These are phyloP conservation scores for Antrozous pallidus DNA, from an alignment of 2,797 vertebrate genomes.

Conservation along the genomic window DNA sequence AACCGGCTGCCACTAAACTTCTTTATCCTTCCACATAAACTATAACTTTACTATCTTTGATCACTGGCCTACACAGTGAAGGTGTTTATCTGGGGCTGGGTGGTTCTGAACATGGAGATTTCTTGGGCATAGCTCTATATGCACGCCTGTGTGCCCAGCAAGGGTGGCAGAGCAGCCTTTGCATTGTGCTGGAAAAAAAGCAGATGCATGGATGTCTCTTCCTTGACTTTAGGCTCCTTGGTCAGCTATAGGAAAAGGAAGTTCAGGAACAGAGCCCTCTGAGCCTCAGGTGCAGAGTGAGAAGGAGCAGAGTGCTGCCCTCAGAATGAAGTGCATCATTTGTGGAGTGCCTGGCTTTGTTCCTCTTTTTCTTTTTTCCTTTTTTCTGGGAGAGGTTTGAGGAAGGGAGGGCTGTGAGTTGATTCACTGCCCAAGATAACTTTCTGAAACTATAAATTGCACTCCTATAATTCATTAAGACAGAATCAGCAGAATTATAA, in stretches of 20 bases:
- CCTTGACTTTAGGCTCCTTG: not conserved
- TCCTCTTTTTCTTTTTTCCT: not conserved
- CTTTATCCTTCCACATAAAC: constrained; percentile 1
- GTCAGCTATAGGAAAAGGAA: not conserved
- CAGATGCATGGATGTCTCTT: not conserved
- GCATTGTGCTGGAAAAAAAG: not conserved
- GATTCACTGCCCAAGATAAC: constrained; percentile 3
- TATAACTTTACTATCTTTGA: not conserved
- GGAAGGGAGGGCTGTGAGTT: not conserved
- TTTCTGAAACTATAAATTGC: constrained; percentile 42
- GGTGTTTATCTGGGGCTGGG: not conserved
- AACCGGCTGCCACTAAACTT: not conserved
- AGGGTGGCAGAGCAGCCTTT: not conserved
- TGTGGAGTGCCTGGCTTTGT: not conserved
- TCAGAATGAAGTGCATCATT: not conserved
- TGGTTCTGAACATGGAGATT: not conserved
- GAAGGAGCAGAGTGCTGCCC: accelerated
- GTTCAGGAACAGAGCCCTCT: not conserved
- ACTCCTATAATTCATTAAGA: constrained; percentile 56
- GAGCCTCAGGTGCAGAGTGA: not conserved
- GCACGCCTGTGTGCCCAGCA: accelerated
- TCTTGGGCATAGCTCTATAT: not conserved
- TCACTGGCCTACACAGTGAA: not conserved
- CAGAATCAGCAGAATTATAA: constrained; percentile 31
- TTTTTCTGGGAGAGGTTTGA: not conserved